Conservation (phyloP, 2,113 vertebrate species). For the Pachypanchax playfairii region DNA sequence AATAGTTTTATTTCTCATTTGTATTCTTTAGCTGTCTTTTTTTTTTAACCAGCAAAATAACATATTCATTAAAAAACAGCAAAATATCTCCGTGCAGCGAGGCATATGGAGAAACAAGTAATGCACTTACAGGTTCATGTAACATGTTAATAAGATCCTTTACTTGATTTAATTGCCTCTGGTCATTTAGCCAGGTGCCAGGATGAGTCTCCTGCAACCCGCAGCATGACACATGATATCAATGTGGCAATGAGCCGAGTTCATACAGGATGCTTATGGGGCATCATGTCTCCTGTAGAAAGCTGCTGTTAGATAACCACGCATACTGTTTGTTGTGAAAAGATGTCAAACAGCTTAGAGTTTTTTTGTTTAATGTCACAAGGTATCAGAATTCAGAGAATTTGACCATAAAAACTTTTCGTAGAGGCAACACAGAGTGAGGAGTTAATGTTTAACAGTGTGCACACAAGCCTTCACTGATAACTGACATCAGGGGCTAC, state of each 20-base stretch:
- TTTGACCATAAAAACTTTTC: too few species aligned
- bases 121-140: constrained; percentile 41
- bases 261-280: constrained; percentile 22
- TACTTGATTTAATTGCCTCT: constrained; percentile 60
- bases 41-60: constrained; percentile 5
- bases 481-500: too few species aligned
- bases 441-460: too few species aligned
- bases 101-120: background rate
- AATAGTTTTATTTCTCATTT: background rate
- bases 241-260: constrained; percentile 28
- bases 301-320: constrained; percentile 11
- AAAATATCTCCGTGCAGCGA: constrained; percentile 2
- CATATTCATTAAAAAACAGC: constrained; percentile 8
- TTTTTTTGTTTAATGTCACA: too few species aligned
- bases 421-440: too few species aligned
- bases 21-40: background rate
- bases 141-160: constrained; percentile 58
- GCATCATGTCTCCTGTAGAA: constrained; percentile 25
- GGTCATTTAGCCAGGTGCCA: constrained; percentile 55
- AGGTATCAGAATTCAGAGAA: too few species aligned
- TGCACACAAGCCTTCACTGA: too few species aligned
- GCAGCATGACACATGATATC: constrained; percentile 49
- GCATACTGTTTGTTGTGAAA: background rate
- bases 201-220: constrained; percentile 44
- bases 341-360: too few species aligned